Conservation (phyloP, 2,888 invertebrate species). For the Erynnis tages region DNA sequence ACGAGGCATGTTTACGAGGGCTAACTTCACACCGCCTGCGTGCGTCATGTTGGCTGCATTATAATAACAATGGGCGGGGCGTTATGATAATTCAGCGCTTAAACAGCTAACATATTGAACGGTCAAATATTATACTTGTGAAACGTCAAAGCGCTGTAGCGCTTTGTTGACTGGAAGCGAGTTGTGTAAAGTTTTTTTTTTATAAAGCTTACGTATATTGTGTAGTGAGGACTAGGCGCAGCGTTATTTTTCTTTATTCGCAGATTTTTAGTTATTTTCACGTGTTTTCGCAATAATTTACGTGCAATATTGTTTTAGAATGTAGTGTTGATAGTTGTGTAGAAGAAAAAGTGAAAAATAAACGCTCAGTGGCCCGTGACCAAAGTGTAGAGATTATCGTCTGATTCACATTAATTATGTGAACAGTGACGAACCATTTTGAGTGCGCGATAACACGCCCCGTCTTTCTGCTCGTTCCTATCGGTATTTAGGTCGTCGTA, state of each 20-base stretch:
- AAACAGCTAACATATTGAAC: slow-evolving; percentile 45
- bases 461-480: slow-evolving; percentile 42
- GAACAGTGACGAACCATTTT: slow-evolving; percentile 74
- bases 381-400: slow-evolving; percentile 46
- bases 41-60: slow-evolving; percentile 78
- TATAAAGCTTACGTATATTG: slow-evolving; percentile 65
- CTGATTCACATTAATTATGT: slow-evolving; percentile 77
- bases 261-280: slow-evolving; percentile 34
- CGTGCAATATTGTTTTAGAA: slow-evolving; percentile 32
- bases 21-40: slow-evolving; percentile 61
- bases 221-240: slow-evolving; percentile 55
- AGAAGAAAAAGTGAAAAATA: slow-evolving; percentile 32
- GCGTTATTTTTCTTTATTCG: slow-evolving; percentile 44
- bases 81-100: slow-evolving; percentile 40
- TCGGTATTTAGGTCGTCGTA: slow-evolving; percentile 39
- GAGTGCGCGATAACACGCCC: slow-evolving; percentile 73
- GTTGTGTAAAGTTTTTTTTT: slow-evolving; percentile 77
- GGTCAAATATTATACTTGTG: neutral
- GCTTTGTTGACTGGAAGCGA: slow-evolving; percentile 41
- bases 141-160: slow-evolving; percentile 41
- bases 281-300: slow-evolving; percentile 35
- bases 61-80: slow-evolving; percentile 76
- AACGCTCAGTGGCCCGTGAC: slow-evolving; percentile 31
- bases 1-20: slow-evolving; percentile 38
- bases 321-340: slow-evolving; percentile 36